Evolutionary conservation across 2,797 vertebrate genomes (phyloP), one percentile per base, ranked within the genome.

Genomic region (Ataeniobius toweri): DNA sequence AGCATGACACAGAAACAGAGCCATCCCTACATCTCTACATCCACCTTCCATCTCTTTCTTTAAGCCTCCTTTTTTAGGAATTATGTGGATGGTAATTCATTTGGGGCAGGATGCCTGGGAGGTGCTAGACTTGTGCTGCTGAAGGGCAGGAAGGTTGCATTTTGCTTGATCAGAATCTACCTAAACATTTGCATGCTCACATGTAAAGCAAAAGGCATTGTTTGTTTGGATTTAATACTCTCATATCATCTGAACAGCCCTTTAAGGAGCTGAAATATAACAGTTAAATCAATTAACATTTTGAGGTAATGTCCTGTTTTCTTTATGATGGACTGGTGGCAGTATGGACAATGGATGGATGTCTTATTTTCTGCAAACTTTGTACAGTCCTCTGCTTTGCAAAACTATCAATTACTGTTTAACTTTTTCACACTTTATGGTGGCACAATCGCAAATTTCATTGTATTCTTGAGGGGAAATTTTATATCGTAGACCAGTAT

Each of bases 1-100:
- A 71, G 82, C 73, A 63, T 65, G 71, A 75, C 72, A 89, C 88
- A 89, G 88, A 92, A 90, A 89, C 91, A 90, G 86, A 74, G 73
- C 84, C 48, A 48, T 87, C 88, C 82, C 83, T 80, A 75, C 87
- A 85, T 78, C 70, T 86, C 83, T 80, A 75, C 87, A 85, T 78
- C 70, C 87, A 82, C 89, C 78, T 83, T 89, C 83, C 82, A 80
- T 81, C 65, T 71, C 50, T 14, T 36, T 55, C 74, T 44, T 83
- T 56, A 20, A 59, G 59, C 79, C 67, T 44, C 68, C 3, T 51
- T 44, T 73, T 56, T 73, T 75, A 82, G 20, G 85, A 88, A 76
- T 77, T 75, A 75, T 80, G 82, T 76, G 84, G 80, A 82, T 80
- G 78, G 73, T 26, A 36, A 28, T 83, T 74, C 41, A 22, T 55